Evolutionary conservation across 92 coral and sea anemone species (phyloP).

Genomic region (Heliopora coerulea): DNA sequence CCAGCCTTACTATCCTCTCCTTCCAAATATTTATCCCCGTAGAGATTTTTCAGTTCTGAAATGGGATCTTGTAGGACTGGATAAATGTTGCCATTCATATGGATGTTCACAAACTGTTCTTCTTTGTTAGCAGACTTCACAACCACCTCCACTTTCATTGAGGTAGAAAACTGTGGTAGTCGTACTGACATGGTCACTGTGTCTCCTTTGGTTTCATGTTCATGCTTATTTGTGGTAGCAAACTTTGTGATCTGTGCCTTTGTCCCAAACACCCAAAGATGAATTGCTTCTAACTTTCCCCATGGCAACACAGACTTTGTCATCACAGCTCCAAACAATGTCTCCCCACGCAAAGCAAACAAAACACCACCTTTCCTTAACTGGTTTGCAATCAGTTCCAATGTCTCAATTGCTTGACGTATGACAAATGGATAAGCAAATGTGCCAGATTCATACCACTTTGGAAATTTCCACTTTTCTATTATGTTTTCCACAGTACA

Average conservation of each 20-base stretch:
- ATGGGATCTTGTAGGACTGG: constrained; percentile 11
- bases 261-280: constrained; percentile 13
- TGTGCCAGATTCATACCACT: constrained; percentile 48
- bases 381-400: constrained; percentile 25
- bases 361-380: constrained; percentile 25
- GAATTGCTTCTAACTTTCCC: constrained; percentile 43
- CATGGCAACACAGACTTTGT: constrained; percentile 59
- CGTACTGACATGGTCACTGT: background rate
- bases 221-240: constrained; percentile 1
- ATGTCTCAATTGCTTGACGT: constrained; percentile 28
- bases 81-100: constrained; percentile 23
- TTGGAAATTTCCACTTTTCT: constrained; percentile 42
- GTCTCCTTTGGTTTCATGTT: constrained; percentile 1
- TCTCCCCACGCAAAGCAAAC: constrained; percentile 46
- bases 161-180: constrained; percentile 1
- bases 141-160: constrained; percentile 12
- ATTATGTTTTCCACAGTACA: constrained; percentile 42
- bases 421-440: constrained; percentile 63
- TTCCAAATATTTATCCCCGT: constrained; percentile 23
- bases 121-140: constrained; percentile 5
- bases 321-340: constrained; percentile 56
- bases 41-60: constrained; percentile 6
- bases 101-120: constrained; percentile 6
- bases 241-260: constrained; percentile 8
- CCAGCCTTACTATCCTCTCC: constrained; percentile 14